Evolutionary conservation across 2,888 invertebrate species (phyloP).

Genomic region (Keiferia lycopersicella): DNA sequence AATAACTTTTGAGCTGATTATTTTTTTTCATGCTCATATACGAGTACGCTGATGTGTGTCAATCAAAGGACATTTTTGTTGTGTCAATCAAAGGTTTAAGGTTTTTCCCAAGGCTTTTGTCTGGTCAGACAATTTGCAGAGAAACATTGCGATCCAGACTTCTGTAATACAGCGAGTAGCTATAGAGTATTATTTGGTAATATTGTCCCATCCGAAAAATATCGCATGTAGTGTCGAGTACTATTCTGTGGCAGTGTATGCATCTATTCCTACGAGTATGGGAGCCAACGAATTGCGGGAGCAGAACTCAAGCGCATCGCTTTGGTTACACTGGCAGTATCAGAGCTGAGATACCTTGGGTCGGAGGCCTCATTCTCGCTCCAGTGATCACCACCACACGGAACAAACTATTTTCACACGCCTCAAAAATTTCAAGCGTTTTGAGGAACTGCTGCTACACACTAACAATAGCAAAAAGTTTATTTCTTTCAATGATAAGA

Average conservation of each 20-base stretch:
- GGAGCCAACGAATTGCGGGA: background rate
- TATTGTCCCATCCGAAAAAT: too few species aligned
- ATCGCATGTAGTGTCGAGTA: too few species aligned
- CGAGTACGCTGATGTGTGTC: too few species aligned
- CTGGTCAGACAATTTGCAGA: too few species aligned
- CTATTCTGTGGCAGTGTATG: too few species aligned
- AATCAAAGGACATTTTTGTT: too few species aligned
- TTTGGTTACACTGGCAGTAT: background rate
- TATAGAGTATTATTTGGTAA: too few species aligned
- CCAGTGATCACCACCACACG: slow-evolving; percentile 56
- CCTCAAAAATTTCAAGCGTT: slow-evolving; percentile 52
- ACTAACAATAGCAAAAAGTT: slow-evolving; percentile 14
- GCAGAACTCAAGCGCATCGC: background rate
- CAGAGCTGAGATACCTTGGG: slow-evolving; percentile 32
- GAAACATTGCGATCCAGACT: too few species aligned
- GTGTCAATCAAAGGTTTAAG: too few species aligned
- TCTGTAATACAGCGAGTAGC: too few species aligned
- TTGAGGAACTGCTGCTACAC: slow-evolving; percentile 32
- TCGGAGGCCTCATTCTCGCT: slow-evolving; percentile 60
- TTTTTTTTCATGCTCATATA: too few species aligned
- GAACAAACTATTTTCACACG: slow-evolving; percentile 67
- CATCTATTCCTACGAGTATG: background rate
- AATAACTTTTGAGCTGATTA: background rate
- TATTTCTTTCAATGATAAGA: background rate
- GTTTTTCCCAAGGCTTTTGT: too few species aligned